Evolutionary conservation across 2,888 invertebrate genomes (phyloP), one percentile per base, ranked within the genome.

Genomic region (Hydrotaea diabolus): DNA sequence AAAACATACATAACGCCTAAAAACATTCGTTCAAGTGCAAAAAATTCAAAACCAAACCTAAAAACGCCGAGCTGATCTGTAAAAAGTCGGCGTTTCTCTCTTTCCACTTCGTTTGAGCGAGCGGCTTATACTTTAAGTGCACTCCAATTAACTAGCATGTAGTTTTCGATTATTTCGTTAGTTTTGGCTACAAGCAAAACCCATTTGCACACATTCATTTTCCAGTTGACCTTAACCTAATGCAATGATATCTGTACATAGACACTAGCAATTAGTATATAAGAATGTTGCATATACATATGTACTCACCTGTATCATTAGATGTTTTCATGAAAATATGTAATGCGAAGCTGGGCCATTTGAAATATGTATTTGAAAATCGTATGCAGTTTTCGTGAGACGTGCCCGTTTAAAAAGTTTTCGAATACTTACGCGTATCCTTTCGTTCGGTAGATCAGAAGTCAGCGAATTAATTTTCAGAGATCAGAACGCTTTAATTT

Each of bases 171-270:
- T 39, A 39, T 39, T 39, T 3, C 39, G 39, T 57, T 74, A 9
- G 46, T 73, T 75, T 46, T 75, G 43, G 11, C 36, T 74, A 64
- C 87, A 80, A 85, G 87, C 59, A 4, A 31, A 87, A 88, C 88
- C 87, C 85, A 87, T 86, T 75, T 77, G 77, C 64, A 79, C 87
- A 87, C 86, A 82, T 86, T 87, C 76, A 84, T 90, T 89, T 90
- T 89, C 90, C 90, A 82, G 90, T 90, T 88, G 89, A 89, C 90
- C 90, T 90, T 90, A 90, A 90, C 90, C 90, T 88, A 90, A 89
- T 89, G 90, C 88, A 88, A 87, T 87, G 89, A 88, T 31, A 31
- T 31, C 31, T 31, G 31, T 31, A 31, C 3, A 31, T 31, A n/a
- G n/a, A n/a, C n/a, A n/a, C 87, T 89, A n/a, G n/a, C n/a, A n/a